Base-by-base conservation (phyloP, 2,888 invertebrate species). In the Parnassius apollo region DNA sequence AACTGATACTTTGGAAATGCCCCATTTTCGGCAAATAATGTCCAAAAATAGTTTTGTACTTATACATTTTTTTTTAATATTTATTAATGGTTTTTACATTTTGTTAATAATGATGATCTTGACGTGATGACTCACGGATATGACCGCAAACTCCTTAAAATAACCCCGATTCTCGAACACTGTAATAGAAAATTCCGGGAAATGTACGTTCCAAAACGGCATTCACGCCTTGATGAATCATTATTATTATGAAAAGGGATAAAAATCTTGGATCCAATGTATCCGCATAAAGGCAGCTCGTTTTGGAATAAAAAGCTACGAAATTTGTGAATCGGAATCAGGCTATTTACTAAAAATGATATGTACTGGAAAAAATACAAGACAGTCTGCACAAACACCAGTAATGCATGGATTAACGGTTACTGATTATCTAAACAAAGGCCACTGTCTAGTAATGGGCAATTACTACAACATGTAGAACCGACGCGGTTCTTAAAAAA, bases 101-200 rank as follows among this genome's bases (percentile, higher is more conserved):
- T 46, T 46, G 48, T 46, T 12, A 46, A 46, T 46, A 46, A 46
- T 46, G 48, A 46, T 12, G 4, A 46, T n/a, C 2, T 46, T 46
- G 48, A 46, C 10, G 11, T 46, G 46, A 46, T 46, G 46, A 46
- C 46, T 46, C 48, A 46, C 48, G n/a, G 48, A 46, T 46, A 46
- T 46, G 48, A 11, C 11, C 11, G 48, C 48, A 46, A 46, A 46
- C n/a, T 46, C 11, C 48, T 46, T 12, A 46, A 46, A 46, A 46
- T 46, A 46, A 10, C 48, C n/a, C 48, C 48, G 10, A 11, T 46
- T 46, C 48, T 46, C 48, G 48, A 46, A n/a, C 48, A 46, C n/a
- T 46, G 48, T 11, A 46, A 46, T n/a, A 46, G 0, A 46, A 46
- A 46, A 11, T 46, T 46, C 48, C 9, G 48, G 48, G 48, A 46